Evolutionary conservation across 1,140 invertebrate species (phyloP).

Genomic region (Zaprionus capensis): DNA sequence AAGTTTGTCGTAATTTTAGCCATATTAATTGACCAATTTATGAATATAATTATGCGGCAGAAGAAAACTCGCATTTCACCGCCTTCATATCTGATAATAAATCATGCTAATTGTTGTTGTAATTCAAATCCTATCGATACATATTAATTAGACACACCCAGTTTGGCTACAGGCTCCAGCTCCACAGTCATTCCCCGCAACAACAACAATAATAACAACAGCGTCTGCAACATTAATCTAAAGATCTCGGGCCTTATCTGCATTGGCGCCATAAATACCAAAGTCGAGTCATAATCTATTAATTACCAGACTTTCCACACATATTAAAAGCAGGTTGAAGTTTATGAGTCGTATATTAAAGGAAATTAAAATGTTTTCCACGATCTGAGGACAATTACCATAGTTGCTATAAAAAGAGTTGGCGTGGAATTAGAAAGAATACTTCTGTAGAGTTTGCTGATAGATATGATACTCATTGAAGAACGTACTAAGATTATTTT

Average conservation of each 20-base stretch:
- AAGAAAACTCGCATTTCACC: slow-evolving; percentile 59
- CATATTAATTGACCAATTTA: slow-evolving; percentile 66
- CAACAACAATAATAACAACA: slow-evolving; percentile 31
- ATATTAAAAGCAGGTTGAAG: slow-evolving; percentile 60
- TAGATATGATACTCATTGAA: background rate
- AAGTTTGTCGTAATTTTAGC: slow-evolving; percentile 30
- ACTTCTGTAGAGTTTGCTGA: background rate
- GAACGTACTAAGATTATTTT: background rate
- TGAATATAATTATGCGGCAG: slow-evolving; percentile 57
- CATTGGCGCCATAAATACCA: slow-evolving; percentile 76
- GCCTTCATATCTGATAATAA: slow-evolving; percentile 65
- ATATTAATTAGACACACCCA: slow-evolving; percentile 78
- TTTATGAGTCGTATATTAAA: slow-evolving; percentile 51
- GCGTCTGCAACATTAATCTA: slow-evolving; percentile 63
- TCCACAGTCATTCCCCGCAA: background rate
- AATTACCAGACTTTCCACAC: slow-evolving; percentile 78
- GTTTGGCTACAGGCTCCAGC: slow-evolving; percentile 31
- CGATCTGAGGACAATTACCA: slow-evolving; percentile 14
- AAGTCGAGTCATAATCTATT: slow-evolving; percentile 76
- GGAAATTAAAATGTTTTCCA: slow-evolving; percentile 22
- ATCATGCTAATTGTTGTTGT: slow-evolving; percentile 78
- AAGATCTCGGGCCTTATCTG: slow-evolving; percentile 68
- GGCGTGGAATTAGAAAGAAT: background rate
- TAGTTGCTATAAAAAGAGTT: slow-evolving; percentile 10
- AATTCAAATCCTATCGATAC: slow-evolving; percentile 78